Evolutionary conservation across 2,888 invertebrate species (phyloP), one percentile per base, ranked within the genome.

Genomic region (Antheraea assamensis): DNA sequence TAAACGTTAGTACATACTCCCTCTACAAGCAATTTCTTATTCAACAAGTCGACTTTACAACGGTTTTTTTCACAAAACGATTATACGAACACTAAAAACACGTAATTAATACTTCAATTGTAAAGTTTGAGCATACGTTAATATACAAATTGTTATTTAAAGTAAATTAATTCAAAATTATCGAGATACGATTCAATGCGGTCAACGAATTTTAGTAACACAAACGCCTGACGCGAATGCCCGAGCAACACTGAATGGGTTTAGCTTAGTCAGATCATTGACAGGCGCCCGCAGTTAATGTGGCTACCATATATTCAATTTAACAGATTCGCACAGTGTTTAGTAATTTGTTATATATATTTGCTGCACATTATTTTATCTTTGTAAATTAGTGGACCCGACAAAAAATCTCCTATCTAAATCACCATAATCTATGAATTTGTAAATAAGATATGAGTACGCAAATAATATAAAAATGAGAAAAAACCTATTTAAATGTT

Each of bases 221-320:
- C 86, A 75, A 92, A 91, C 3, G 74, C 93, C 95, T 4, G 95
- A 89, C 74, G 87, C 93, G 7, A 31, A 75, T 31, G 74, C 66
- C 66, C n/a, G 71, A 75, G 75, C 77, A 77, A 77, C 61, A 77
- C 77, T 77, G 76, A 68, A 70, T 35, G 70, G 42, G 10, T 17
- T 31, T 31, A 68, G 42, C 35, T 68, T 15, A 47, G 47, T 42
- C 47, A 5, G 35, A 70, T 35, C 42, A 24, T 42, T 70, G 61
- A 17, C 61, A 64, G 61, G 61, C 61, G 61, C 61, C 19, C 30
- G 61, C 30, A 64, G 61, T 64, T 17, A 64, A 64, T 64, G 30
- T 42, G 13, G 42, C 3, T 64, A 15, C 61, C 27, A 64, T 27
- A 64, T 30, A 64, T 64, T 64, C 30, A 64, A 64, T 64, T 64